Percentiles rank a stretch among this genome's conserved stretches.
These are phyloP conservation scores for Bicyclus anynana DNA, from an alignment of 1,140 invertebrate genomes.

Conservation along the genomic window DNA sequence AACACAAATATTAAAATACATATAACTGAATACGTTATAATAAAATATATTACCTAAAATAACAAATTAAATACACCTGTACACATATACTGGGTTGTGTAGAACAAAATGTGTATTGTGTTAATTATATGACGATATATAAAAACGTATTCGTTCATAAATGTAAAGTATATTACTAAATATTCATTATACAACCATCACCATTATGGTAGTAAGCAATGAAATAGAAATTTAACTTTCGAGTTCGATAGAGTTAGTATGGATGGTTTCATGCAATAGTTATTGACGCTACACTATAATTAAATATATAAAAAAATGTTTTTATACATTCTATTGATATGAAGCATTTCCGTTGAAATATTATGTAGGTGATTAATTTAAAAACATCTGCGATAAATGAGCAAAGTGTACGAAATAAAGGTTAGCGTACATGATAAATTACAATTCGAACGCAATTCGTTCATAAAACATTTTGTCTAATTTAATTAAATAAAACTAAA, in stretches of 20 bases:
- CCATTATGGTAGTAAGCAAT: constrained; percentile 67
- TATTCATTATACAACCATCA: constrained; percentile 65
- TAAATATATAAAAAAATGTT: neutral
- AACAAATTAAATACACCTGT: constrained; percentile 14
- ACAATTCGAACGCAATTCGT: too few species aligned
- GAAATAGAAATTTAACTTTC: constrained; percentile 44
- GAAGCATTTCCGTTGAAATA: neutral
- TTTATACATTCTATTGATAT: constrained; percentile 16
- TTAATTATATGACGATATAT: neutral
- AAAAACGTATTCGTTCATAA: constrained; percentile 23
- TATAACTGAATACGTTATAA: constrained; percentile 10
- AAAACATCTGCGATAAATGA: constrained; percentile 16
- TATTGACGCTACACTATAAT: constrained; percentile 19
- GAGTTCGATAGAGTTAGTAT: constrained; percentile 38
- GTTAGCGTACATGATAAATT: too few species aligned
- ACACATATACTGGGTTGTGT: constrained; percentile 22
- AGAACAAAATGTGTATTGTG: neutral
- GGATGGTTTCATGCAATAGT: constrained; percentile 52
- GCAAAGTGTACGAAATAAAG: neutral
- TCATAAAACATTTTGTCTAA: too few species aligned
- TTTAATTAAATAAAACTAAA: too few species aligned
- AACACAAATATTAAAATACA: constrained; percentile 16
- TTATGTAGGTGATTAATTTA: neutral
- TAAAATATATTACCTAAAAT: neutral
- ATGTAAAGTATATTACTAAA: constrained; percentile 9